A percentile compares a stretch with the other conserved stretches of the same genome.
These are phyloP conservation scores for Ochropleura leucogaster DNA, from an alignment of 2,888 invertebrate genomes.

Conservation along the genomic window DNA sequence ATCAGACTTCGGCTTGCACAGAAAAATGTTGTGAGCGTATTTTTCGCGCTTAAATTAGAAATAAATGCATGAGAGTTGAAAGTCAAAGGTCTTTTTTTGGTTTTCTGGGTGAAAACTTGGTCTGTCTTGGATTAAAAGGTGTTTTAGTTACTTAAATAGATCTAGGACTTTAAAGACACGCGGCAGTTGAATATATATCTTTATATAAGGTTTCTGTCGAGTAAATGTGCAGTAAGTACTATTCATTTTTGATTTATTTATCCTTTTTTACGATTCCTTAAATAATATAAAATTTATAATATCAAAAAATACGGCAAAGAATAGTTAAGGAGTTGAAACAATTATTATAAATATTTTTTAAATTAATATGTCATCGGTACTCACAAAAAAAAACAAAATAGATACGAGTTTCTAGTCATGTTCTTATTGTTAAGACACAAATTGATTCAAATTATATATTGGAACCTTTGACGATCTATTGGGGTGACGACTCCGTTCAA, in stretches of 20 bases:
- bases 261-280: too few species aligned
- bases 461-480: neutral
- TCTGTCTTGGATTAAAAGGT: neutral
- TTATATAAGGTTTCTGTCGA: too few species aligned
- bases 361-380: too few species aligned
- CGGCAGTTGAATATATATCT: too few species aligned
- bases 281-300: too few species aligned
- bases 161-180: neutral
- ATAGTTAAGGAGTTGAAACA: too few species aligned
- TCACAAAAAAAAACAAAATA: neutral
- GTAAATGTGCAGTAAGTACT: too few species aligned
- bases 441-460: neutral
- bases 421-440: neutral
- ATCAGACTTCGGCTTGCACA: constrained; percentile 38
- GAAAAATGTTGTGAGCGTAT: constrained; percentile 33
- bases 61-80: constrained; percentile 34
- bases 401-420: too few species aligned
- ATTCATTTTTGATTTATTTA: neutral
- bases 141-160: neutral
- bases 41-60: constrained; percentile 44
- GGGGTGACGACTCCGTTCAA: neutral
- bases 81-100: neutral
- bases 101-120: neutral
- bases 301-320: too few species aligned
- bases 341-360: too few species aligned